Conservation (phyloP, 2,888 invertebrate genomes). For the Cetonia aurata region DNA sequence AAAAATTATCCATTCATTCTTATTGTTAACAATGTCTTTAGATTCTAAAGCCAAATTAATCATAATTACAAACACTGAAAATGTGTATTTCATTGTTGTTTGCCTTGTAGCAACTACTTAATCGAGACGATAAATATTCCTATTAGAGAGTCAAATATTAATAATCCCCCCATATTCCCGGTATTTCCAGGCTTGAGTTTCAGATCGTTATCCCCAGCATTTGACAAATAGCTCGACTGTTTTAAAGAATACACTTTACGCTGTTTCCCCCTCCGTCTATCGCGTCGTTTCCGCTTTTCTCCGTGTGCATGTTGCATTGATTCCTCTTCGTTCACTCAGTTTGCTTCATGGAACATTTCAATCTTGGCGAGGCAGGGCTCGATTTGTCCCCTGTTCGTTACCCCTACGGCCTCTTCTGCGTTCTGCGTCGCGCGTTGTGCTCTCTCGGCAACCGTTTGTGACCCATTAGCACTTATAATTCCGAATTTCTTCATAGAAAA, state of each 20-base stretch:
- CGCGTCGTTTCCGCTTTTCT: constrained; percentile 52
- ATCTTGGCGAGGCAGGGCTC: constrained; percentile 51
- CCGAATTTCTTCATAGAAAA: constrained; percentile 23
- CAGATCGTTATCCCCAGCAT: constrained; percentile 53
- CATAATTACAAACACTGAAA: too few species aligned
- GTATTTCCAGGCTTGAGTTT: too few species aligned
- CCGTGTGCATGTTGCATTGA: constrained; percentile 57
- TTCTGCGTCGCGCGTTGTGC: neutral
- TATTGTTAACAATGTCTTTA: too few species aligned
- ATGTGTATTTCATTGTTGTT: too few species aligned
- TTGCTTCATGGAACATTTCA: constrained; percentile 59
- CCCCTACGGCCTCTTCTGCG: neutral
- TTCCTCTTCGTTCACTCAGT: constrained; percentile 57
- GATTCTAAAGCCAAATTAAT: too few species aligned
- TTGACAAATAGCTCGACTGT: constrained; percentile 57
- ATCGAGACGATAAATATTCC: neutral
- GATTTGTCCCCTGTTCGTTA: neutral
- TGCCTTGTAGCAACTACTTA: too few species aligned
- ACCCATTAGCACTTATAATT: constrained; percentile 42
- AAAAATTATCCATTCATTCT: too few species aligned
- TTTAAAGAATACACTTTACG: constrained; percentile 56
- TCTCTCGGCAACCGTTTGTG: constrained; percentile 21
- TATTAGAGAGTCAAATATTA: constrained; percentile 29
- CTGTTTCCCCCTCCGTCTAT: constrained; percentile 48
- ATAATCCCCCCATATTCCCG: constrained; percentile 4